phyloP scores from a whole-genome alignment of 1,140 invertebrate genomes.

The Lepeophtheirus salmonis region DNA sequence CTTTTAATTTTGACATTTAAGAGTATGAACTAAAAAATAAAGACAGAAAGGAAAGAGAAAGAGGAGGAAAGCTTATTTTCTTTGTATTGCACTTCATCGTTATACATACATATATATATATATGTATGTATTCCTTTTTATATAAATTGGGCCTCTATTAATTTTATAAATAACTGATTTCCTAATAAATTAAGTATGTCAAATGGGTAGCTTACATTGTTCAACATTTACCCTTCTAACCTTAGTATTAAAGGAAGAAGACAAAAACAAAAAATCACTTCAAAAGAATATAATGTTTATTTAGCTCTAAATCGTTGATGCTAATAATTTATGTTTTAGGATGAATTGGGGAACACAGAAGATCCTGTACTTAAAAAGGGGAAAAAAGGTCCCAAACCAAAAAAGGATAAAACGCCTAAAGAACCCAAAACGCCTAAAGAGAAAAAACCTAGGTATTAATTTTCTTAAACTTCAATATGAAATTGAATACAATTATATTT shows the following conservation, averaged over 20 bases:
- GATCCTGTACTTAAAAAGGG: background rate
- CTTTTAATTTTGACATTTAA: no score
- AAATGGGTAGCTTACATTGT: background rate
- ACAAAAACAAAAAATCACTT: background rate
- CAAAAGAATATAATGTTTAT: background rate
- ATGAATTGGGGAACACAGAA: background rate
- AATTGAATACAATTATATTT: no score
- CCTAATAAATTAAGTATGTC: background rate
- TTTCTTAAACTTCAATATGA: conserved; percentile 2
- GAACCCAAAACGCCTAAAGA: conserved; percentile 20
- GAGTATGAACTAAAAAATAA: no score
- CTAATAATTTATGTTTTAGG: background rate
- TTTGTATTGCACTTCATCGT: no score
- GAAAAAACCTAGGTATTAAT: conserved; percentile 15
- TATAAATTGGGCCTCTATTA: background rate
- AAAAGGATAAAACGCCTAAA: conserved; percentile 4
- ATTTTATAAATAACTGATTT: no score
- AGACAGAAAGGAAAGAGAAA: no score
- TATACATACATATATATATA: conserved; percentile 1
- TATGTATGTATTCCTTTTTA: background rate
- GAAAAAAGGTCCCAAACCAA: conserved; percentile 5
- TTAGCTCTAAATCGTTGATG: no score
- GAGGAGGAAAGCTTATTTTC: background rate
- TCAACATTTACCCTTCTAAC: background rate
- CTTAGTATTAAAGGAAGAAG: background rate